phyloP scores from a whole-genome alignment of 2,888 invertebrate genomes.

The Phortica okadai region DNA sequence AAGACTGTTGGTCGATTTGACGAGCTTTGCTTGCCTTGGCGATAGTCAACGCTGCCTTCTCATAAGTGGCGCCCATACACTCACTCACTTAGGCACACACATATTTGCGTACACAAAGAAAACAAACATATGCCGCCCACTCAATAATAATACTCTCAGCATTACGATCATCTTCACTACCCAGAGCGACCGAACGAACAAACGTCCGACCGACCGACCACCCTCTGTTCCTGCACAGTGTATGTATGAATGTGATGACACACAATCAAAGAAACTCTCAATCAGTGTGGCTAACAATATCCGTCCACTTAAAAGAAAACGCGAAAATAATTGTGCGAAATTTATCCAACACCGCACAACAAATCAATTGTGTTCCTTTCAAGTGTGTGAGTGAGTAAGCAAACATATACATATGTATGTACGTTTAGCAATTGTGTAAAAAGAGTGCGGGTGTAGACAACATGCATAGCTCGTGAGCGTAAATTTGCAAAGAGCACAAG shows the following conservation, averaged over 20 bases:
- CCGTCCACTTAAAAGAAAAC: constrained; percentile 60
- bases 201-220: not conserved
- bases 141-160: too few relatives aligned
- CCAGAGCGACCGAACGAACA: not conserved
- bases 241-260: not conserved
- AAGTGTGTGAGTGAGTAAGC: too few relatives aligned
- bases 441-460: too few relatives aligned
- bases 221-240: not conserved
- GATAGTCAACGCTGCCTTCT: not conserved
- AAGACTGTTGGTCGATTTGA: constrained; percentile 36
- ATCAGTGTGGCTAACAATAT: constrained; percentile 62
- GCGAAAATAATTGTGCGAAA: constrained; percentile 57
- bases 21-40: not conserved
- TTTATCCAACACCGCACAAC: not conserved
- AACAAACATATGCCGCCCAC: not conserved
- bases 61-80: constrained; percentile 10
- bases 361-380: too few relatives aligned
- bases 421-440: too few relatives aligned
- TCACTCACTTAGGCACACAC: constrained; percentile 34
- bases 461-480: too few relatives aligned
- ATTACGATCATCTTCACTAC: too few relatives aligned
- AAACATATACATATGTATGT: too few relatives aligned
- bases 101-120: constrained; percentile 37
- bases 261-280: constrained; percentile 65
- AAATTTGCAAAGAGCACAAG: too few relatives aligned